Evolutionary conservation across 2,113 vertebrate genomes (phyloP), one percentile per base, ranked within the genome.

Genomic region (Chrysemys picta): DNA sequence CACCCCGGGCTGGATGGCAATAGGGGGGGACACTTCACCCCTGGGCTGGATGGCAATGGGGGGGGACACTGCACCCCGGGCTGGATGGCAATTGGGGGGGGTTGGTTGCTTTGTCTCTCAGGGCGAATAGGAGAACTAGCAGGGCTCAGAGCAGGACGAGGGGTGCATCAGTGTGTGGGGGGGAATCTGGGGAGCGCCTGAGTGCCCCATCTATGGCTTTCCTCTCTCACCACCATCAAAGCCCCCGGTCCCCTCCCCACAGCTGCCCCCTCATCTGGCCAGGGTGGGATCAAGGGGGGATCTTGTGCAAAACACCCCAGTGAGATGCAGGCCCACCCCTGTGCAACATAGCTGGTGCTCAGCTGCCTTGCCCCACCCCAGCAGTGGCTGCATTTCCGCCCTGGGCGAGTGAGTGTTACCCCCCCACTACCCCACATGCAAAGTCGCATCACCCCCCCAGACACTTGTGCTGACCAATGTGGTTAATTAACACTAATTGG

Each of bases 61-160:
- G n/a, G n/a, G n/a, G 27, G 25, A 12, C 25, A 29, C 56, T 27
- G 24, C 56, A 59, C 56, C 24, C 56, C 24, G 10, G 56, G 10
- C 25, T 27, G 57, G 57, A 1, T 53, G 52, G 19, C 50, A 16
- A 16, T 21, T 6, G 25, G 25, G 29, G 59, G 3, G 29, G 29
- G 13, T 45, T 45, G 27, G 27, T 31, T 65, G 6, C 31, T 65
- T 7, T 8, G 31, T 35, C 29, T 65, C 13, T 16, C 59, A 6
- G 31, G 27, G 27, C 1, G 57, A 13, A 2, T 14, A 62, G 57
- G 27, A 29, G 27, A 10, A 27, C 31, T 1, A 0, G 6, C 6
- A 14, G 14, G 59, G 59, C 29, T 65, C 59, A 69, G 45, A 8
- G 7, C 10, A 27, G n/a, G 49, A 17, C 59, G 45, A 14, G 12